Evolutionary conservation across 2,113 vertebrate species (phyloP).

Genomic region (Ictalurus furcatus): DNA sequence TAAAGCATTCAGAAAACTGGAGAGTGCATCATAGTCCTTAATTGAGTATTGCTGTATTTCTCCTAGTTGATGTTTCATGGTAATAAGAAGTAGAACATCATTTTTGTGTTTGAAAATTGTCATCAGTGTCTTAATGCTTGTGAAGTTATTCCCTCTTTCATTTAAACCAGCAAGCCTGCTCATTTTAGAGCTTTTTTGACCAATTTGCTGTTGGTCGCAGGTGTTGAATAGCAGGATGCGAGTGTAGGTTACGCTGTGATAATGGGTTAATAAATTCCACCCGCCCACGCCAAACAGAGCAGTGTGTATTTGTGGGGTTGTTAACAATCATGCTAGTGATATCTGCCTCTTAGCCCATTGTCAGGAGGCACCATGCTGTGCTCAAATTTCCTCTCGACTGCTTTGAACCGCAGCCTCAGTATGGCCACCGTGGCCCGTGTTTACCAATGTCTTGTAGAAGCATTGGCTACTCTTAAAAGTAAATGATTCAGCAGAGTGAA

Average conservation of each 20-base stretch:
- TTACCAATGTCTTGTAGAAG: not conserved
- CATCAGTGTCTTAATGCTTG: not conserved
- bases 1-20: constrained; percentile 11
- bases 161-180: not conserved
- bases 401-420: constrained; percentile 31
- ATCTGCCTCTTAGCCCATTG: constrained; percentile 16
- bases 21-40: not conserved
- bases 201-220: not conserved
- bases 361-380: constrained; percentile 18
- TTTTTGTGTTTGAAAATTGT: not conserved
- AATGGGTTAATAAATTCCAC: constrained; percentile 9
- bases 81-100: not conserved
- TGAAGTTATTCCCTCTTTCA: not conserved
- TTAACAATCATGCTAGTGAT: constrained; percentile 29
- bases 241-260: not conserved
- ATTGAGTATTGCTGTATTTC: not conserved
- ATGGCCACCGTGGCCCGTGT: constrained; percentile 16
- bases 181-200: not conserved
- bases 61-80: not conserved
- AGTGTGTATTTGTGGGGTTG: constrained; percentile 13
- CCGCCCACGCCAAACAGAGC: constrained; percentile 20
- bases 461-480: not conserved
- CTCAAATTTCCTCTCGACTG: constrained; percentile 24
- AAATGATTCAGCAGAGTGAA: not conserved
- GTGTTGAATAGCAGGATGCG: constrained; percentile 30